A percentile compares a stretch with the other conserved stretches of the same genome.
These are phyloP conservation scores for Drosophila kokeensis DNA, from an alignment of 2,888 invertebrate genomes.

Conservation along the genomic window DNA sequence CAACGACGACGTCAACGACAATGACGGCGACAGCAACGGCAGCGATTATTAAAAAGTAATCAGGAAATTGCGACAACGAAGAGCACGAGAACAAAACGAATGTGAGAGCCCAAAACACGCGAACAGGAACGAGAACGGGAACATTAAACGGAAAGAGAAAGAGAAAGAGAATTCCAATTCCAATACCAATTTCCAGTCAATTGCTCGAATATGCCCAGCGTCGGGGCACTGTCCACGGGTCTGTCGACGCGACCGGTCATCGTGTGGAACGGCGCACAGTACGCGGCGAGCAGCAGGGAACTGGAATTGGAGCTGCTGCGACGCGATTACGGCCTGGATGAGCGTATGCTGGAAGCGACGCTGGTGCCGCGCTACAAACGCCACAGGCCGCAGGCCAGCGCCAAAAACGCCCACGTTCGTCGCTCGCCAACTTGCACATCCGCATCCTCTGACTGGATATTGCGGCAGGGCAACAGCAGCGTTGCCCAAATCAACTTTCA, in stretches of 20 bases:
- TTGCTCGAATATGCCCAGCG: slow-evolving; percentile 38
- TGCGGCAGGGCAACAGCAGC: slow-evolving; percentile 75
- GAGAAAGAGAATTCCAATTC: background rate
- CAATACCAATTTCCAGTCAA: background rate
- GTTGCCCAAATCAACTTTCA: slow-evolving; percentile 81
- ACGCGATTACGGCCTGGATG: slow-evolving; percentile 78
- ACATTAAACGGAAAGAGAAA: background rate
- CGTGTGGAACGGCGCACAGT: slow-evolving; percentile 82
- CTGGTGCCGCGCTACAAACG: slow-evolving; percentile 78
- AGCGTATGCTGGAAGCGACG: slow-evolving; percentile 79
- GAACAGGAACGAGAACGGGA: background rate
- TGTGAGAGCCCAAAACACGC: slow-evolving; percentile 11
- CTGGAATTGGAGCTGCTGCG: slow-evolving; percentile 76
- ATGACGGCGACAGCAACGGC: slow-evolving; percentile 16
- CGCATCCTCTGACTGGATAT: slow-evolving; percentile 81
- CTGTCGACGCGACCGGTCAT: slow-evolving; percentile 67
- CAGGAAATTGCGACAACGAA: slow-evolving; percentile 47
- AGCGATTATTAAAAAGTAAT: slow-evolving; percentile 60
- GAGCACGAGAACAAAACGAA: slow-evolving; percentile 20
- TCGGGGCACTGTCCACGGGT: slow-evolving; percentile 29
- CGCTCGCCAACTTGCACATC: background rate
- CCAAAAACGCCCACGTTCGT: slow-evolving; percentile 75
- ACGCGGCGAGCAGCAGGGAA: slow-evolving; percentile 79
- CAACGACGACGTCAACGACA: background rate
- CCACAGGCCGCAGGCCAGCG: slow-evolving; percentile 75